These are phyloP conservation scores for Eulithis testata DNA, from an alignment of 2,888 invertebrate genomes.

Conservation along the genomic window DNA sequence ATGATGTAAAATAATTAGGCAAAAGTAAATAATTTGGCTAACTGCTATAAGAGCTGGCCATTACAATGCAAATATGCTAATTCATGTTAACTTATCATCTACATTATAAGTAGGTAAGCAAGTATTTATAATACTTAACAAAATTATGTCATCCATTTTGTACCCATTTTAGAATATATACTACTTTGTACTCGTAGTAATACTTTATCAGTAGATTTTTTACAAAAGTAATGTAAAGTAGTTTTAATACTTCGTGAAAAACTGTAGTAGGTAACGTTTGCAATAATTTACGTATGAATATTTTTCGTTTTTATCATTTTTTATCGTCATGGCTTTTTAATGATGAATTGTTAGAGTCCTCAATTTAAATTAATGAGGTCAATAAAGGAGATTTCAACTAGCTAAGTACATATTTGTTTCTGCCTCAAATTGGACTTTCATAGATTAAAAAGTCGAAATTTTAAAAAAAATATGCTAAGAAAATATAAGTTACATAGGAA, in stretches of 20 bases:
- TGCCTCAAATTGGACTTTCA: too few relatives aligned
- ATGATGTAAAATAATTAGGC: background rate
- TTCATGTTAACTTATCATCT: background rate
- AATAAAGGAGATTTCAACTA: too few relatives aligned
- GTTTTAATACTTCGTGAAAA: background rate
- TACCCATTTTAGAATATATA: background rate
- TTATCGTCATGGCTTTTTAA: too few relatives aligned
- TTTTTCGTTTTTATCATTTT: background rate
- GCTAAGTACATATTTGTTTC: too few relatives aligned
- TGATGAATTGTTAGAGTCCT: background rate
- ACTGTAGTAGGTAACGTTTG: background rate
- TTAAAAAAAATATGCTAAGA: background rate
- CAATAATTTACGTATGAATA: background rate
- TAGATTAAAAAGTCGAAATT: too few relatives aligned
- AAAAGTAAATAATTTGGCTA: slow-evolving; percentile 6
- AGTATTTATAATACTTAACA: too few relatives aligned
- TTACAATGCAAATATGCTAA: background rate
- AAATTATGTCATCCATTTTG: background rate
- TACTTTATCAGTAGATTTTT: slow-evolving; percentile 4
- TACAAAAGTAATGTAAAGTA: background rate
- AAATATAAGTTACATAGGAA: slow-evolving; percentile 1
- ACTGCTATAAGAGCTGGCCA: slow-evolving; percentile 4
- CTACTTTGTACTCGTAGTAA: background rate
- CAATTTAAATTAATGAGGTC: background rate
- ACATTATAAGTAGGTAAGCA: background rate